phyloP scores from a whole-genome alignment of 2,797 vertebrate genomes.

The Eulemur coronatus region DNA sequence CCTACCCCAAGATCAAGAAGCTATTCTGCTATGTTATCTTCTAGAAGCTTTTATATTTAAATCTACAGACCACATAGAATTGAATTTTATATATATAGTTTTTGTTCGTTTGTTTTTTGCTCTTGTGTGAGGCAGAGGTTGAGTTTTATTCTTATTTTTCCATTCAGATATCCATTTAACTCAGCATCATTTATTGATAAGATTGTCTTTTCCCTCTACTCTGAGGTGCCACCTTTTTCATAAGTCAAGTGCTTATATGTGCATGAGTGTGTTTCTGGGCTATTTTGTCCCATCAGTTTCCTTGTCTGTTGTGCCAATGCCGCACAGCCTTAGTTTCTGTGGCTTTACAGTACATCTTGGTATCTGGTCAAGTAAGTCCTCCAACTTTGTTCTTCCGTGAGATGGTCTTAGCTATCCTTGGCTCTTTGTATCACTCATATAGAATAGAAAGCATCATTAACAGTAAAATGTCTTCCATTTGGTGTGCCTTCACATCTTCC shows the following conservation, averaged over 20 bases:
- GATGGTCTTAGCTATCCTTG: not conserved
- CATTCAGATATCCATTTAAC: not conserved
- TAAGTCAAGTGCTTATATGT: not conserved
- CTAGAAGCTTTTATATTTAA: not conserved
- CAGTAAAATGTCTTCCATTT: not conserved
- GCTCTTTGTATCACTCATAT: not conserved
- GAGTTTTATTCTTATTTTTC: slow-evolving; percentile 19
- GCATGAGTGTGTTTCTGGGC: not conserved
- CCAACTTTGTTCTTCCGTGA: not conserved
- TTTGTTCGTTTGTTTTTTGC: not conserved
- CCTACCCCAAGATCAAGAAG: not conserved
- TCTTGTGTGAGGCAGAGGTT: not conserved
- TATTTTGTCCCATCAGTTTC: not conserved
- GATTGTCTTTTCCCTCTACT: not conserved
- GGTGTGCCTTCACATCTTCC: not conserved
- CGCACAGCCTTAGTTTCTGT: not conserved
- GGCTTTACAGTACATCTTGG: not conserved
- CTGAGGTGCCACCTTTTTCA: not conserved
- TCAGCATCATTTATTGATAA: not conserved
- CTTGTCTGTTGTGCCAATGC: not conserved
- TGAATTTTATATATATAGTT: not conserved
- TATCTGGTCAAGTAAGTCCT: not conserved
- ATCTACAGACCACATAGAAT: not conserved
- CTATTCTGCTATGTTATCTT: not conserved
- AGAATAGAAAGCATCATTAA: not conserved